Evolutionary conservation across 2,797 vertebrate genomes (phyloP), one percentile per base, ranked within the genome.

Genomic region (Allobates femoralis): DNA sequence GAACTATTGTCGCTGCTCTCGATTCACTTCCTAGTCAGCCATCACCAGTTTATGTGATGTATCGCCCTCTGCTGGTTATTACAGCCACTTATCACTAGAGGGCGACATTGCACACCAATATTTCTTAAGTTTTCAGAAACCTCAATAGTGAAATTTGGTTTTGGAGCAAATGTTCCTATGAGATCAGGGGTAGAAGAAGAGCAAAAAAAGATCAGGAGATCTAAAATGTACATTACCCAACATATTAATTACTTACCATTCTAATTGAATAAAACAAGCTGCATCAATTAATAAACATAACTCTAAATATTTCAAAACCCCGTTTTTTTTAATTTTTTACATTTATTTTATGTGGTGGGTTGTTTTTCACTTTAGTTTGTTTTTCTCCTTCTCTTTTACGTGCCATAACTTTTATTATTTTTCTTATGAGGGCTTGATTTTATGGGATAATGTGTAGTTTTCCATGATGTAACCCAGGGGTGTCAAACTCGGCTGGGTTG

Each of bases 61-160:
- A 46, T 64, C 37, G 58, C 58, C 60, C 58, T 32, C 37, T 50
- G n/a, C 26, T 67, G 79, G 78, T 66, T 28, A 30, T 51, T 66
- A 32, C 19, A 50, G 37, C 18, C 18, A 50, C 3, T 4, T 32
- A 51, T 12, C 62, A 67, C n/a, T 81, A 67, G 79, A 30, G 78
- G 60, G 60, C 46, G 26, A 46, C 67, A 30, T 81, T 28, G 7
- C 62, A 64, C 58, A 80, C 4, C 46, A 21, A 50, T n/a, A 0
- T 66, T 15, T 51, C 18, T 21, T 30, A 56, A 77, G 75, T 21
- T 3, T 0, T 41, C 23, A 79, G 34, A 41, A 62, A 62, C 18
- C 56, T 46, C 15, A 18, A 23, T 50, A 46, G 1, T 51, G 23
- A 41, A 64, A 66, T 32, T 41, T 5, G 19, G 23, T n/a, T 23